phyloP scores from a whole-genome alignment of 2,113 vertebrate genomes.

The Typhlomys cinereus region DNA sequence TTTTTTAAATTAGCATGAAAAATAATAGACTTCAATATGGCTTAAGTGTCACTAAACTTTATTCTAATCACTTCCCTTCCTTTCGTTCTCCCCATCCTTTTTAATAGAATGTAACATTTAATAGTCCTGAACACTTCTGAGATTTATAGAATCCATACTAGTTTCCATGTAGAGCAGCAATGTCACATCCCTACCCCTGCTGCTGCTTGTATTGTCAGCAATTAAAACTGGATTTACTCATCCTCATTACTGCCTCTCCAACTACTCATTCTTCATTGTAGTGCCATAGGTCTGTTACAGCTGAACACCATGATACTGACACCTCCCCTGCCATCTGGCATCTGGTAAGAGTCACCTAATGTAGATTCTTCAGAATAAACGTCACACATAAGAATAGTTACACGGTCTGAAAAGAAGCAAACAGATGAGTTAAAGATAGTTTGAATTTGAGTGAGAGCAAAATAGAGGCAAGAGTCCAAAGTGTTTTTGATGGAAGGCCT shows the following conservation, averaged over 20 bases:
- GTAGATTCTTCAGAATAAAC: conserved; percentile 56
- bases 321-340: conserved; percentile 61
- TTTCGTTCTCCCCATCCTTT: not conserved
- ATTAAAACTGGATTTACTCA: conserved; percentile 68
- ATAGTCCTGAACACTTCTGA: conserved; percentile 27
- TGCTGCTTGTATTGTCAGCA: conserved; percentile 66
- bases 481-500: not conserved
- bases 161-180: conserved; percentile 51
- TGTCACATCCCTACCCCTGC: conserved; percentile 49
- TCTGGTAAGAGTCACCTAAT: conserved; percentile 55
- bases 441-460: conserved; percentile 7
- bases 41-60: not conserved
- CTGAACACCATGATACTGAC: conserved; percentile 57
- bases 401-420: conserved; percentile 37
- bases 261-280: conserved; percentile 64
- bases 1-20: not conserved
- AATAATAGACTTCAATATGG: not conserved
- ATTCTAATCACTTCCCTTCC: not conserved
- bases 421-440: conserved; percentile 42
- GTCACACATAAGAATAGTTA: conserved; percentile 43
- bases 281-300: conserved; percentile 49
- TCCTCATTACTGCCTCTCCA: conserved; percentile 60
- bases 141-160: conserved; percentile 40
- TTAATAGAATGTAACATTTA: not conserved
- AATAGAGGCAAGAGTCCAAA: conserved; percentile 22